Evolutionary conservation across 2,888 invertebrate genomes (phyloP).

Genomic region (Rhogogaster chlorosoma): DNA sequence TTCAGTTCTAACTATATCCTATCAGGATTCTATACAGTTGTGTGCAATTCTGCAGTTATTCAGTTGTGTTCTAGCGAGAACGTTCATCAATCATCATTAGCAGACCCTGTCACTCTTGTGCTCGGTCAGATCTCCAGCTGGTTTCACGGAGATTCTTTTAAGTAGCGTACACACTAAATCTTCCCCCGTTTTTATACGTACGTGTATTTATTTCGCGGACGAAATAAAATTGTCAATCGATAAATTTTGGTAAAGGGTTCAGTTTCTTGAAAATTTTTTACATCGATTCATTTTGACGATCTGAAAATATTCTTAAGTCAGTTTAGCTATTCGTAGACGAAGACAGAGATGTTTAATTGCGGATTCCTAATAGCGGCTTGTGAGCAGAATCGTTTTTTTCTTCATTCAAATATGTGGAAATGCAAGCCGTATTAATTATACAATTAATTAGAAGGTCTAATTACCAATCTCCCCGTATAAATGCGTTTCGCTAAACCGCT

Average conservation of each 20-base stretch:
- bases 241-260: not conserved
- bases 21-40: not conserved
- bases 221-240: not conserved
- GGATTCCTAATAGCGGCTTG: not conserved
- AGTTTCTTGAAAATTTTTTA: not conserved
- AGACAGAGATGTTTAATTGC: not conserved
- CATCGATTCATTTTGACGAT: not conserved
- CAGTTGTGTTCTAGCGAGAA: constrained; percentile 62
- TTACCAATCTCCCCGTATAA: constrained; percentile 66
- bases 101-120: constrained; percentile 55
- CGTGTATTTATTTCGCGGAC: not conserved
- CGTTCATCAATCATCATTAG: constrained; percentile 69
- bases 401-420: not conserved
- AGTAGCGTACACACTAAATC: constrained; percentile 55
- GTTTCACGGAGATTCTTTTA: constrained; percentile 49
- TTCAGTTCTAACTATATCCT: not conserved
- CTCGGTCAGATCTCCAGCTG: constrained; percentile 46
- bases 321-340: no score
- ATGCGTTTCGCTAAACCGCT: constrained; percentile 45
- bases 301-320: not conserved
- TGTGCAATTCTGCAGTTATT: constrained; percentile 28
- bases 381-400: not conserved
- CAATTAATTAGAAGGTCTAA: constrained; percentile 73
- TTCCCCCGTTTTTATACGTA: not conserved
- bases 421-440: constrained; percentile 66